Base-by-base conservation (phyloP, 2,888 invertebrate species). In the Minunthozetes semirufus region DNA sequence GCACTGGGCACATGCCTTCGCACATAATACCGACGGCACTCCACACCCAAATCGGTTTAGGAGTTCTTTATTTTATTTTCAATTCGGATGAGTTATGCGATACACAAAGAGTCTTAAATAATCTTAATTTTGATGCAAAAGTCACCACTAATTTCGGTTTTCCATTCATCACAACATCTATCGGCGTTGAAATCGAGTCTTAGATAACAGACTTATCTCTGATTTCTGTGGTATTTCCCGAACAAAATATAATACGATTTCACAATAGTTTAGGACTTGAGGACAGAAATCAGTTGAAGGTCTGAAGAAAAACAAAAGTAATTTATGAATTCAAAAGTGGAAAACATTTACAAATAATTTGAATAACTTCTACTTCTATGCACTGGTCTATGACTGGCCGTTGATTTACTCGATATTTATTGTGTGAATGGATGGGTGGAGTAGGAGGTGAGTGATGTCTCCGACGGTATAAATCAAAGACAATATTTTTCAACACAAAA, bases 31-130 rank as follows among this genome's bases (percentile, higher is more conserved):
- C 25, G 42, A 19, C 11, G n/a, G 19, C 56, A 56, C 4, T 25
- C 56, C 56, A 56, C 56, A 56, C 56, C 56, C 56, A 56, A 56
- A 56, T 56, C 56, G 56, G 56, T 56, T 56, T 56, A 56, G 56
- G 25, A 22, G 22, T 56, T 56, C 56, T 42, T 42, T 13, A 8
- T 42, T 42, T 42, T 42, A 22, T 22, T 56, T 17, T 56, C 56
- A 22, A 11, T 56, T 25, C 56, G 56, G 13, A 22, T 56, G 56
- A 56, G 25, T 56, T 56, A 56, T 56, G 56, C 25, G 56, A 56
- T 56, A 19, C 50, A 22, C 8, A 25, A 22, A 19, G 9, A 56
- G 19, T 19, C 19, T 19, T 50, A 56, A 56, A 25, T 22, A 56
- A 56, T 56, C 56, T 56, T 56, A 56, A 56, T 56, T 56, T 56